Evolutionary conservation across 1,140 invertebrate species (phyloP), one percentile per base, ranked within the genome.

Genomic region (Zaprionus lachaisei): DNA sequence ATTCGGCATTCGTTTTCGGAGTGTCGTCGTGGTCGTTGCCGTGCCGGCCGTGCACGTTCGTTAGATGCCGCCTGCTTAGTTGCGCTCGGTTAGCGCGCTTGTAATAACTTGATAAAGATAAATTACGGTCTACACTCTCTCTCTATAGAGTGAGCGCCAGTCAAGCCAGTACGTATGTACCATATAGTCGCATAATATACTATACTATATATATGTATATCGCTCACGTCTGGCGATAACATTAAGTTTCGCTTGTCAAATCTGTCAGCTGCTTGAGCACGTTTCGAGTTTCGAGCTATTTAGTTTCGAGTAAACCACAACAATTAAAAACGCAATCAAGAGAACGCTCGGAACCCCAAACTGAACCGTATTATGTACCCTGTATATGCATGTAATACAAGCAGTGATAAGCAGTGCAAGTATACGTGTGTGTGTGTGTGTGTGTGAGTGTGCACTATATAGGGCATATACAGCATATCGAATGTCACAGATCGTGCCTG

Each of bases 1-100:
- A 4, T 17, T 51, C 15, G 47, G 24, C 38, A 62, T 54, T 66
- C 56, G 61, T 15, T 34, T 72, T 72, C 69, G 55, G 28, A 31
- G 3, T 57, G 55, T 37, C 56, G 56, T 24, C 80, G 77, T 87
- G 69, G 74, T 73, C 70, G 51, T 71, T 75, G 24, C 56, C 41
- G n/a, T 72, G 83, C 61, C 72, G 69, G 80, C 54, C 22, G 71
- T 67, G 64, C 47, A 57, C 56, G 24, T 51, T 57, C 67, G 63
- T 56, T 63, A 67, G 31, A 37, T 64, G 64, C 49, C 77, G 68
- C 57, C 55, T 72, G 68, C 57, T 79, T 79, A 90, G 84, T 90
- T 83, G 84, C 79, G 77, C 71, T 81, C 80, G 77, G 84, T 84
- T 89, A 75, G 81, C 81, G 81, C 81, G 85, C 81, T 83, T 89